These are phyloP conservation scores for Cataglyphis livida DNA, from an alignment of 2,888 invertebrate species.

Conservation along the genomic window DNA sequence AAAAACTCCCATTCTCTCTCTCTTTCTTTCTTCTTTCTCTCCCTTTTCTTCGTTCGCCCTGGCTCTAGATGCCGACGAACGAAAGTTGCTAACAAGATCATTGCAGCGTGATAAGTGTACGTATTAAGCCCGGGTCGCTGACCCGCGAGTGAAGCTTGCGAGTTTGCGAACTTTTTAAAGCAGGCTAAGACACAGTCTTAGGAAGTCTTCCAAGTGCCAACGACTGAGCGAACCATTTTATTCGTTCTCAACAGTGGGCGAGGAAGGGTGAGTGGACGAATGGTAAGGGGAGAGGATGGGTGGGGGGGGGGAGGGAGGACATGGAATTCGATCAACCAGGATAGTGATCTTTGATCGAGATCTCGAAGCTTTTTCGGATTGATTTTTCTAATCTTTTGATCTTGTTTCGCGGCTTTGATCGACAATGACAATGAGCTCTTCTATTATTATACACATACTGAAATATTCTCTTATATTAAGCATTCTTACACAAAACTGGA, in stretches of 20 bases:
- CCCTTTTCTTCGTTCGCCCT: background rate
- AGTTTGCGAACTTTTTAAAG: slow-evolving; percentile 49
- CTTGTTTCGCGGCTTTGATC: background rate
- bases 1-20: slow-evolving; percentile 55
- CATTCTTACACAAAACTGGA: background rate
- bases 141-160: slow-evolving; percentile 56
- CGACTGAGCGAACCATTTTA: slow-evolving; percentile 60
- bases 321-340: slow-evolving; percentile 39
- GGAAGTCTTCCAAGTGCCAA: slow-evolving; percentile 66
- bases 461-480: background rate
- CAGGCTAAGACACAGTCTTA: slow-evolving; percentile 48
- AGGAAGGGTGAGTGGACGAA: too few species aligned
- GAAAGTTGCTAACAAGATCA: slow-evolving; percentile 77
- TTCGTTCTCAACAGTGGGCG: slow-evolving; percentile 49
- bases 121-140: slow-evolving; percentile 75
- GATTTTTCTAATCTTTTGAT: slow-evolving; percentile 1
- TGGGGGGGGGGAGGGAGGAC: background rate
- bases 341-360: slow-evolving; percentile 27
- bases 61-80: slow-evolving; percentile 31
- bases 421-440: background rate
- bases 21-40: background rate
- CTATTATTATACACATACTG: background rate
- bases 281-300: too few species aligned
- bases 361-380: slow-evolving; percentile 18
- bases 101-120: slow-evolving; percentile 77